Percentiles rank a stretch among this genome's conserved stretches.
phyloP scores from a whole-genome alignment of 2,888 invertebrate genomes.

The Cerceris rybyensis region DNA sequence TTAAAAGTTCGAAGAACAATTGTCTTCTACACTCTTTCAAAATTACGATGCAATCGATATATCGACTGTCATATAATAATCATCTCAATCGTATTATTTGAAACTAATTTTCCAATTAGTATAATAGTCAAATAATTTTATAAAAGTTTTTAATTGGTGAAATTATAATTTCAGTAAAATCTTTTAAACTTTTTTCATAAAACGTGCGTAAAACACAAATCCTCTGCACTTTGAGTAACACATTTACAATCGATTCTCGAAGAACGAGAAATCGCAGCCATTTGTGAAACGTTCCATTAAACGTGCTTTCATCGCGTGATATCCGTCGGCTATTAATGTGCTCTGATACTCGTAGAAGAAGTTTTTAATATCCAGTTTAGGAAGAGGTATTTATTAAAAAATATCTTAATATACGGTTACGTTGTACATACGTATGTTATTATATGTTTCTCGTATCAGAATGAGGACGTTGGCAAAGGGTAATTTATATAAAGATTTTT shows the following conservation, averaged over 20 bases:
- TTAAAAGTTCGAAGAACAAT: too few relatives aligned
- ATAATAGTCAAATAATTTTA: too few relatives aligned
- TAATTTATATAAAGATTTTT: conserved; percentile 11
- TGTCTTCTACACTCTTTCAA: too few relatives aligned
- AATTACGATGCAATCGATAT: too few relatives aligned
- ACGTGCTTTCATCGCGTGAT: conserved; percentile 19
- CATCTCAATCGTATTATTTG: too few relatives aligned
- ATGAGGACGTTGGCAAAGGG: neutral
- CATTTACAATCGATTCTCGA: neutral
- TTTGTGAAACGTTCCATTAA: conserved; percentile 19
- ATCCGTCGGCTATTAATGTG: conserved; percentile 11
- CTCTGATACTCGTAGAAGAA: neutral
- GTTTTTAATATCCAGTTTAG: neutral
- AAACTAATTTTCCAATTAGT: too few relatives aligned
- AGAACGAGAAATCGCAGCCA: neutral
- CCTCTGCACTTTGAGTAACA: neutral
- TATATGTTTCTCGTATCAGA: neutral
- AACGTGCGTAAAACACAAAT: neutral
- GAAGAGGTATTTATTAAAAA: neutral
- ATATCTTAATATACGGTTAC: neutral
- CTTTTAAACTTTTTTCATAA: neutral
- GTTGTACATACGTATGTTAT: neutral
- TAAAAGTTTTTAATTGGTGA: too few relatives aligned
- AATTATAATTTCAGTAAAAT: neutral
- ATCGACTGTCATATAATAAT: too few relatives aligned